Evolutionary conservation across 1,140 invertebrate species (phyloP), one percentile per base, ranked within the genome.

Genomic region (Panonychus citri): DNA sequence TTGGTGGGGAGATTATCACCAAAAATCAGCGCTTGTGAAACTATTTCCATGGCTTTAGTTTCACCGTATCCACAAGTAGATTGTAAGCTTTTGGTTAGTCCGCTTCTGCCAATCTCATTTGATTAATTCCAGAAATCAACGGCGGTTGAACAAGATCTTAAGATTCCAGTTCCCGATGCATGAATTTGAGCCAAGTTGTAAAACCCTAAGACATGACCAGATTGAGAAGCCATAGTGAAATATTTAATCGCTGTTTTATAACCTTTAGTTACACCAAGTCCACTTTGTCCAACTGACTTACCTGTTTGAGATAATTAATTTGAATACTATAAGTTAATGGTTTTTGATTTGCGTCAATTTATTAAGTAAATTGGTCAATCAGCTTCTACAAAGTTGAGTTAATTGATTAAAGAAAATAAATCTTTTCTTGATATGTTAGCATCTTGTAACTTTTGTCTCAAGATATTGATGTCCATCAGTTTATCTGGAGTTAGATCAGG

Each of bases 111-210:
- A 34, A 34, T 34, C 12, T 34, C 30, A 34, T 12, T 34, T 34
- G 30, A 34, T 34, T 34, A 34, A 5, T 34, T 34, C 30, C 30
- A 34, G n/a, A 65, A 50, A 60, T 94, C 89, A 0, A 89, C 83
- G 51, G 89, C 88, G 3, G 85, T 84, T 53, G 83, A 77, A 70
- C 89, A 95, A 17, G 83, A 89, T 27, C 85, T 75, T 63, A 90
- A 74, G 71, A 93, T 88, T 19, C 91, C 93, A 55, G 85, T 85
- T n/a, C 91, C 91, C 51, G 87, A 83, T 0, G 93, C 88, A 69
- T 98, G 90, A 89, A 98, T 97, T 69, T 94, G 86, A 5, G 85
- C 94, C 19, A 98, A 74, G 73, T 97, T 91, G 66, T 90, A 97
- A 64, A 86, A 86, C 4, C 91, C 94, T 42, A 98, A 71, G 2